Conservation (phyloP, 2,888 invertebrate species). For the Punctoribates punctum region DNA sequence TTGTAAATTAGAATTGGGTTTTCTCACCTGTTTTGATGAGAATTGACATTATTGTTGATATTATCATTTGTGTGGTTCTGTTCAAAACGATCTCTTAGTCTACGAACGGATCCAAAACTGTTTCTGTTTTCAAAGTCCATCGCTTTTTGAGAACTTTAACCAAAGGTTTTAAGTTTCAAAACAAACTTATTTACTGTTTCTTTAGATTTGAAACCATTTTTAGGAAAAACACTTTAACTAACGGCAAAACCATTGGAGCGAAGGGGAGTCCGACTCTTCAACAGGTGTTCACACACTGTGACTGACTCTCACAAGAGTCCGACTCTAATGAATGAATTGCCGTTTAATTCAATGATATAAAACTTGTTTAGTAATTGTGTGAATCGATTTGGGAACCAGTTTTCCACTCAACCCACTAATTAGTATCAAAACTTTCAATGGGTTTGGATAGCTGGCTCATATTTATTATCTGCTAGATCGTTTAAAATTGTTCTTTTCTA, state of each 20-base stretch:
- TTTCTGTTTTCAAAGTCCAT: conserved; percentile 11
- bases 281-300: conserved; percentile 10
- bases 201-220: conserved; percentile 1
- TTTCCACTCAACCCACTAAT: neutral
- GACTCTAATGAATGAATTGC: neutral
- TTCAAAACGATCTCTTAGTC: conserved; percentile 12
- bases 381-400: neutral
- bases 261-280: neutral
- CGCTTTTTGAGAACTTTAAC: neutral
- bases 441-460: neutral
- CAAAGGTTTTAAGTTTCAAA: neutral
- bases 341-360: neutral
- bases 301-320: no score
- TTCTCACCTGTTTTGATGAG: no score
- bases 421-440: neutral
- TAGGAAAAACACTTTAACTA: neutral
- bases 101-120: neutral
- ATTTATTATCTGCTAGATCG: neutral
- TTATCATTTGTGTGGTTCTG: neutral
- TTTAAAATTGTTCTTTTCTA: no score
- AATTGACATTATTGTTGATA: no score
- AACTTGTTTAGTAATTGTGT: neutral
- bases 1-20: no score
- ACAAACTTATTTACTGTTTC: neutral
- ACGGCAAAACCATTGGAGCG: conserved; percentile 3